Conservation (phyloP, 2,797 vertebrate genomes). For the Melanogrammus aeglefinus region DNA sequence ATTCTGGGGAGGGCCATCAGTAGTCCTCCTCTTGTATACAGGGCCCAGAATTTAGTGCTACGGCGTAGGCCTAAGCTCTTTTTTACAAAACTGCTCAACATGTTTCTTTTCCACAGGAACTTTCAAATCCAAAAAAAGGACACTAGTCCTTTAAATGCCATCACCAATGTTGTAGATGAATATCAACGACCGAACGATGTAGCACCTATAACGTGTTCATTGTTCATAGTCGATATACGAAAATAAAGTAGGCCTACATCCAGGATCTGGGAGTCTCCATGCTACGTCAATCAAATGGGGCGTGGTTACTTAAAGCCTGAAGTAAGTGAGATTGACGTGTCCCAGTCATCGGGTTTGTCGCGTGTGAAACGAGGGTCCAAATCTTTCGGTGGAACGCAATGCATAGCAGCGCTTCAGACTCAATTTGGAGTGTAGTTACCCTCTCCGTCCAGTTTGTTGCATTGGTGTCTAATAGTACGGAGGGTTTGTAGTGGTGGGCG, state of each 20-base stretch:
- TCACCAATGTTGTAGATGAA: too few relatives aligned
- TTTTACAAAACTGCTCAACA: too few relatives aligned
- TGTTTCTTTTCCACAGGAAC: too few relatives aligned
- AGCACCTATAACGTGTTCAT: not conserved
- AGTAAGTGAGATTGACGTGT: not conserved
- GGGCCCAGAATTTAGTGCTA: too few relatives aligned
- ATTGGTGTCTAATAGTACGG: not conserved
- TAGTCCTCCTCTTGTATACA: too few relatives aligned
- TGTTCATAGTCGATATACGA: not conserved
- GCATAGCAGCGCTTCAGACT: not conserved
- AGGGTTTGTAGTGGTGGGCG: not conserved
- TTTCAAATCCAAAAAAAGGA: too few relatives aligned
- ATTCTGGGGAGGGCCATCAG: too few relatives aligned
- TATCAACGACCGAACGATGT: not conserved
- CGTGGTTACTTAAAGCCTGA: not conserved
- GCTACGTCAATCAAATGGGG: not conserved
- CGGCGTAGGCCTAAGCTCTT: too few relatives aligned
- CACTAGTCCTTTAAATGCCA: too few relatives aligned
- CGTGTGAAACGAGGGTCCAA: not conserved
- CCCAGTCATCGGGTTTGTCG: not conserved
- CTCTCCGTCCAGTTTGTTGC: not conserved
- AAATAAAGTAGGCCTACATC: not conserved
- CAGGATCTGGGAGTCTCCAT: not conserved
- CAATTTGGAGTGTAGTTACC: not conserved
- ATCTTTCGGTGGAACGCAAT: not conserved